Evolutionary conservation across 2,113 vertebrate species (phyloP), one percentile per base, ranked within the genome.

Genomic region (Hirundichthys speculiger): DNA sequence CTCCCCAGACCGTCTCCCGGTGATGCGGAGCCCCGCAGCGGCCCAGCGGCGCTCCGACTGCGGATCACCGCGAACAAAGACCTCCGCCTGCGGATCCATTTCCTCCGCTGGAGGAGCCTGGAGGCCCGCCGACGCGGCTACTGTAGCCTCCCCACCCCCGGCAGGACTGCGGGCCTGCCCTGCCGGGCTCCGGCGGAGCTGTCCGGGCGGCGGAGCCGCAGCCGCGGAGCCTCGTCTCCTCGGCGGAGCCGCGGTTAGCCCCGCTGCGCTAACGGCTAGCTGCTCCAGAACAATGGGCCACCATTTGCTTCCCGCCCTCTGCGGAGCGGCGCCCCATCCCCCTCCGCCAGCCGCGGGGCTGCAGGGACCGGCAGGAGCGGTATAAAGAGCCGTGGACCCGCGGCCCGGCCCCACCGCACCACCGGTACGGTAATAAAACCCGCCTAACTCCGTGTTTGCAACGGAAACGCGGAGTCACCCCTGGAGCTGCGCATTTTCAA

Each of bases 281-380:
- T 30, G 79, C 30, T 27, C n/a, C 68, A 90, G 85, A 91, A 92
- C 90, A 92, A 92, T 90, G 86, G 86, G 49, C 86, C 87, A 83
- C 87, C 91, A 91, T 90, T 91, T 91, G 86, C 83, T 89, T 93
- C 91, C 92, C 91, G 90, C 90, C 91, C 87, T 92, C 84, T 76
- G 80, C 80, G 3, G 50, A 25, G 76, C 66, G 51, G 77, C 60
- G 51, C 65, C 83, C 75, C 80, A 75, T 84, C 69, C 73, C 84
- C 73, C 74, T 55, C 64, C 27, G 38, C 27, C 27, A 3, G 53
- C 16, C 16, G 39, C 69, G 20, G n/a, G 27, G 67, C 30, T 43
- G 42, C n/a, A 10, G 42, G 10, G 13, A 5, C 34, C 13, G 4
- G 10, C n/a, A n/a, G n/a, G 10, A n/a, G n/a, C 43, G 7, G n/a